Percentiles rank a stretch among this genome's conserved stretches.
These are phyloP conservation scores for Cherax destructor DNA, from an alignment of 1,140 invertebrate species.

Conservation along the genomic window DNA sequence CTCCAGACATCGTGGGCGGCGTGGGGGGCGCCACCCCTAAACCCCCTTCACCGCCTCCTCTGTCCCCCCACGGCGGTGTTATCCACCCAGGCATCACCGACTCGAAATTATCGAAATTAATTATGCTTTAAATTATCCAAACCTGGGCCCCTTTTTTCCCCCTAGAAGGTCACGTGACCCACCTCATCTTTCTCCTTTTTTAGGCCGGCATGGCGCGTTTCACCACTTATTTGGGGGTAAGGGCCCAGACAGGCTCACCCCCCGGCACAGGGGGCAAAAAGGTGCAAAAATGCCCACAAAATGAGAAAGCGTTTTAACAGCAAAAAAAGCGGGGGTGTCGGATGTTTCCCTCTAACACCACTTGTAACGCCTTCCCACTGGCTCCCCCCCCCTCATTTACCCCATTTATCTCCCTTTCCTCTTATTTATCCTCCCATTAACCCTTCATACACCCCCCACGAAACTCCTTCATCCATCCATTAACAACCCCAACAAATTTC, in stretches of 20 bases:
- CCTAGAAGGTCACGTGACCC: constrained; percentile 70
- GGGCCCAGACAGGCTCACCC: too few relatives aligned
- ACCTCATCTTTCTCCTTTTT: constrained; percentile 47
- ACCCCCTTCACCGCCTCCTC: background rate
- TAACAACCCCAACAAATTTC: too few relatives aligned
- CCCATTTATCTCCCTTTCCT: too few relatives aligned
- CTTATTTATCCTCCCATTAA: background rate
- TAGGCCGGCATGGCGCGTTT: background rate
- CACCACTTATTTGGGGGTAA: background rate
- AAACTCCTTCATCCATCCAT: too few relatives aligned
- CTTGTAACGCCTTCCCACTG: constrained; percentile 28
- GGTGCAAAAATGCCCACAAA: background rate
- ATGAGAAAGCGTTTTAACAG: constrained; percentile 29
- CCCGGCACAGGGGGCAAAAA: background rate
- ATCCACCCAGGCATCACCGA: too few relatives aligned
- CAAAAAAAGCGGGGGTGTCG: constrained; percentile 33
- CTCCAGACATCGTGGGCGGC: constrained; percentile 83
- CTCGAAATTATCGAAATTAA: background rate
- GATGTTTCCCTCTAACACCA: constrained; percentile 53
- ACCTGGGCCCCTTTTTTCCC: constrained; percentile 70
- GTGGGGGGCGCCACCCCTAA: constrained; percentile 40
- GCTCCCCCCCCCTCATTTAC: background rate
- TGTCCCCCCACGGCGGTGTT: background rate
- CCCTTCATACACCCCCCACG: too few relatives aligned
- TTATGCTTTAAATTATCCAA: constrained; percentile 66